Percentiles rank a stretch among this genome's conserved stretches.
Evolutionary conservation across 2,113 vertebrate genomes (phyloP).

Genomic region (Aleadryas rufinucha): DNA sequence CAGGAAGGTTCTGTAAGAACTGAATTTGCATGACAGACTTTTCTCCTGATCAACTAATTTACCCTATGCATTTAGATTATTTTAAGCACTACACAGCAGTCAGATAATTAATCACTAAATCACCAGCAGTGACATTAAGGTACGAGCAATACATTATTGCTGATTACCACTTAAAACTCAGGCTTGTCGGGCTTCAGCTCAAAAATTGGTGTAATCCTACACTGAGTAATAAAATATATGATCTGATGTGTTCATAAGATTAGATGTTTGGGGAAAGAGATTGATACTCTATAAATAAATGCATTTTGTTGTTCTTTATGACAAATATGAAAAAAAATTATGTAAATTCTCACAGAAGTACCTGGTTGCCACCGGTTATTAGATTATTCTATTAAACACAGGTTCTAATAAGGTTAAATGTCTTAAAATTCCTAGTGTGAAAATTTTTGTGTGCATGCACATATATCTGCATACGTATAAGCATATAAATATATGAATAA

Average conservation of each 20-base stretch:
- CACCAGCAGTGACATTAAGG: conserved; percentile 77
- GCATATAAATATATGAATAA: neutral
- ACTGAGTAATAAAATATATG: neutral
- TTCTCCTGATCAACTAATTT: conserved; percentile 76
- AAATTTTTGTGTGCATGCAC: neutral
- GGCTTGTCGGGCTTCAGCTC: neutral
- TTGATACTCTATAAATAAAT: neutral
- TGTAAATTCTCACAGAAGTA: neutral
- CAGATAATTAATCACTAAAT: conserved; percentile 88
- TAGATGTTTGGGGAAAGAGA: neutral
- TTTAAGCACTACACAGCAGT: conserved; percentile 75
- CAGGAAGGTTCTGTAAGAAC: conserved; percentile 82
- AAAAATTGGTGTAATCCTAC: conserved; percentile 9
- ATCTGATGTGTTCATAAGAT: neutral
- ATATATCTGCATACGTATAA: neutral
- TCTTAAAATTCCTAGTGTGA: neutral
- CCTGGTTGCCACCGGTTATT: neutral
- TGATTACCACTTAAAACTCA: conserved; percentile 71
- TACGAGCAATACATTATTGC: conserved; percentile 72
- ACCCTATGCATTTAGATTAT: conserved; percentile 79
- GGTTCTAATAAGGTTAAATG: neutral
- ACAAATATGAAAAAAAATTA: neutral
- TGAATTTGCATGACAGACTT: conserved; percentile 80
- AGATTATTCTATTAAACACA: neutral
- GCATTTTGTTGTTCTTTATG: neutral